Conservation (phyloP, 2,113 vertebrate species). For the Guaruba guarouba region DNA sequence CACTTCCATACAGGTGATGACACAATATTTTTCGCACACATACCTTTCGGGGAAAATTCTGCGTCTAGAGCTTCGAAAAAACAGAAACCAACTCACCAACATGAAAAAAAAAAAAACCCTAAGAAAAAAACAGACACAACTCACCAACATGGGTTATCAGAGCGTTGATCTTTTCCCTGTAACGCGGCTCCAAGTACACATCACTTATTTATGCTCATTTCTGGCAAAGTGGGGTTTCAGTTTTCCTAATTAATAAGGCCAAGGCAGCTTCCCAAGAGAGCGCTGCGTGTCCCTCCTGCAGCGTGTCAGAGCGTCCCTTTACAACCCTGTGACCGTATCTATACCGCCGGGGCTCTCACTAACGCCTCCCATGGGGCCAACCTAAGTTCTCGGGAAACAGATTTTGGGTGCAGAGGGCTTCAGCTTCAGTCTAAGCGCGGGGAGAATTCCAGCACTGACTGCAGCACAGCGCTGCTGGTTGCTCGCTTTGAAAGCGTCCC, state of each 20-base stretch:
- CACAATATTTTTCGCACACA: not conserved
- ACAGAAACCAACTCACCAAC: not conserved
- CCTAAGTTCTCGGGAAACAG: not conserved
- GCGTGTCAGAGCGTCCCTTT: not conserved
- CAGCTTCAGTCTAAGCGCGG: not conserved
- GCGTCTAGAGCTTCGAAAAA: not conserved
- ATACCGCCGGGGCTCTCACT: not conserved
- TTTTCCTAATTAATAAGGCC: not conserved
- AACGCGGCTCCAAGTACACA: not conserved
- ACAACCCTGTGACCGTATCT: not conserved
- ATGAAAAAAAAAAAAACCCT: accelerated
- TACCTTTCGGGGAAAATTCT: not conserved
- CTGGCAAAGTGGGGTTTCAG: not conserved
- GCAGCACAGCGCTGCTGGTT: accelerated
- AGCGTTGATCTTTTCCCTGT: not conserved
- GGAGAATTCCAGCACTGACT: too few relatives aligned
- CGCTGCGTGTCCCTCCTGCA: accelerated
- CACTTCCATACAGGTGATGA: not conserved
- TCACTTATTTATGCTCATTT: not conserved
- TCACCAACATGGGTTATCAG: not conserved
- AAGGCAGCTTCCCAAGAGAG: not conserved
- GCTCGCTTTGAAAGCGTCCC: not conserved
- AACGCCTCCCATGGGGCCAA: not conserved
- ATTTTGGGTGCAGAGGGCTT: not conserved
- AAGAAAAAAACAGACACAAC: not conserved